A percentile compares a stretch with the other conserved stretches of the same genome.
Conservation (phyloP, 2,888 invertebrate species). For the Lasioglossum figueresi region DNA sequence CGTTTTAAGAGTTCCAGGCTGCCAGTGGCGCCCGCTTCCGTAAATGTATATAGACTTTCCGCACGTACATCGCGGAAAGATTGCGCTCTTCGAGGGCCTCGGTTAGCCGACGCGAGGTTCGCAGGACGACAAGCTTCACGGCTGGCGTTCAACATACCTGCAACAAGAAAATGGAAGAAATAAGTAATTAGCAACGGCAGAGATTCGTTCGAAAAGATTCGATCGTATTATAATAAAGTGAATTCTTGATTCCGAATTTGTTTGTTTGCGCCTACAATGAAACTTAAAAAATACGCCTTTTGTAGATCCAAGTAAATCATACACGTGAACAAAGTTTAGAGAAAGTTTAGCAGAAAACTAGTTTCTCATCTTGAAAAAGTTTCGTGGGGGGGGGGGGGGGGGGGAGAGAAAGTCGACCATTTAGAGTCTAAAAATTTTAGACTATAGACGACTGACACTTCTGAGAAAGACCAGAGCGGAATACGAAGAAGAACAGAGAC, state of each 20-base stretch:
- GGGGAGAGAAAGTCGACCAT: background rate
- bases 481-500: background rate
- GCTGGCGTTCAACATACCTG: constrained; percentile 61
- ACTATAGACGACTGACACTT: background rate
- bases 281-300: too few relatives aligned
- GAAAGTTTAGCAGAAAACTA: background rate
- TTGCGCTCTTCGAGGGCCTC: constrained; percentile 49
- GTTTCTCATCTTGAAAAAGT: background rate
- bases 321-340: too few relatives aligned
- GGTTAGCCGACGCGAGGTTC: constrained; percentile 12
- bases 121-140: background rate
- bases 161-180: constrained; percentile 51
- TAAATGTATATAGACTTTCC: constrained; percentile 56
- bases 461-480: background rate
- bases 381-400: background rate
- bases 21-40: constrained; percentile 42
- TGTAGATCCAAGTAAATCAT: too few relatives aligned
- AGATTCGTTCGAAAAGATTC: background rate
- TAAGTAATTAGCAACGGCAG: constrained; percentile 34
- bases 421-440: too few relatives aligned
- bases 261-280: too few relatives aligned
- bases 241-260: too few relatives aligned
- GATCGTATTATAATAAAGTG: too few relatives aligned
- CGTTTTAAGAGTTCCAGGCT: constrained; percentile 72
- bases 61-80: constrained; percentile 60